Percentiles rank a stretch among this genome's conserved stretches.
phyloP scores from a whole-genome alignment of 2,113 vertebrate genomes.

The Ancistrus triradiatus region DNA sequence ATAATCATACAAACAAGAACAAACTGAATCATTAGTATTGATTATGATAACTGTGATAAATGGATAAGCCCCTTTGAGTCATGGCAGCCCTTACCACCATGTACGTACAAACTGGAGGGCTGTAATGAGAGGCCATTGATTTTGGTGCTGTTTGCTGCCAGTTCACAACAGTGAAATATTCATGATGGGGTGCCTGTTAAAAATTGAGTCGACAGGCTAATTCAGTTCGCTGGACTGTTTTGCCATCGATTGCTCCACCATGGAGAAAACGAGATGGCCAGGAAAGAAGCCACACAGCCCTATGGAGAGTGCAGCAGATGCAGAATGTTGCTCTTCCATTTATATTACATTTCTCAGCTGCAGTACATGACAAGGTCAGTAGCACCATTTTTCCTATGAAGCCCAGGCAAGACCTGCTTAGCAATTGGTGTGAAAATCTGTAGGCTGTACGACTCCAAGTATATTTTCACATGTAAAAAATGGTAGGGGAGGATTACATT shows the following conservation, averaged over 20 bases:
- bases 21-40: constrained; percentile 38
- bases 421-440: background rate
- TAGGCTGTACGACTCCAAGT: constrained; percentile 2
- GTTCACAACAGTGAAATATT: constrained; percentile 50
- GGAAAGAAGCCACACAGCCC: constrained; percentile 28
- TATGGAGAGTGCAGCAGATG: background rate
- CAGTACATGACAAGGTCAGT: constrained; percentile 26
- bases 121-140: constrained; percentile 50
- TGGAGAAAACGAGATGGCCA: constrained; percentile 39
- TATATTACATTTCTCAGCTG: constrained; percentile 16
- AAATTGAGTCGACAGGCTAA: constrained; percentile 45
- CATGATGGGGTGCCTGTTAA: constrained; percentile 49
- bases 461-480: background rate
- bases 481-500: no score
- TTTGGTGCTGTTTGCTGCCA: constrained; percentile 41
- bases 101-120: constrained; percentile 22
- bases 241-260: constrained; percentile 45
- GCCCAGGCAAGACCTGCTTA: constrained; percentile 7
- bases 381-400: background rate
- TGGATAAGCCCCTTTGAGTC: constrained; percentile 37
- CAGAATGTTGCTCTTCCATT: constrained; percentile 20
- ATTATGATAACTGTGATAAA: constrained; percentile 51
- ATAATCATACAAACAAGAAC: constrained; percentile 45
- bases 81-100: constrained; percentile 26
- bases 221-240: constrained; percentile 55